These are phyloP conservation scores for Oriolus oriolus DNA, from an alignment of 2,113 vertebrate species.

Conservation along the genomic window DNA sequence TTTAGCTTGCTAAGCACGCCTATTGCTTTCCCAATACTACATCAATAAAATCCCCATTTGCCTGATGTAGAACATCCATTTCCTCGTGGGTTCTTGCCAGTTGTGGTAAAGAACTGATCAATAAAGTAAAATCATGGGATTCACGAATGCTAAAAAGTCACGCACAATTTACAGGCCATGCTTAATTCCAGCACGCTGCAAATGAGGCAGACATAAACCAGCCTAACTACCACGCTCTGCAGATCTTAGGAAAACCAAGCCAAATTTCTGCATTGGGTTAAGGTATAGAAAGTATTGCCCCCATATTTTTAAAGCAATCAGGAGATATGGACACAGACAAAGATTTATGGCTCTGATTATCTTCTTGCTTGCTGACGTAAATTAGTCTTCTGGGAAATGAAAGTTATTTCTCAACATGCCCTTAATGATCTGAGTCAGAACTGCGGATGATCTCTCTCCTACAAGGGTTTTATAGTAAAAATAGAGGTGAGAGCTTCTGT, in stretches of 20 bases:
- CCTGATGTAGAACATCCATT: neutral
- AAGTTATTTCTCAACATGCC: constrained; percentile 72
- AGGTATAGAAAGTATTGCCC: neutral
- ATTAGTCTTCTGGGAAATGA: constrained; percentile 74
- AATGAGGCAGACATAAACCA: neutral
- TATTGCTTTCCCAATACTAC: neutral
- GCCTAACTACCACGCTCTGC: neutral
- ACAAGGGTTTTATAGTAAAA: constrained; percentile 40
- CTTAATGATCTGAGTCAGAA: constrained; percentile 72
- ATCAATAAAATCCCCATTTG: constrained; percentile 36
- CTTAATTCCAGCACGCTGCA: neutral
- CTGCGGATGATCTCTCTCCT: constrained; percentile 52
- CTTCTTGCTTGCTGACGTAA: constrained; percentile 72
- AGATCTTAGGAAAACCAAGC: neutral
- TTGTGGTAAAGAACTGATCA: neutral
- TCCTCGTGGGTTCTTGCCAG: neutral
- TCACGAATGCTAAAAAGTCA: neutral
- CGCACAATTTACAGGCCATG: neutral
- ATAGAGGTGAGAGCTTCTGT: constrained; percentile 19
- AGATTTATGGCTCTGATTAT: constrained; percentile 72
- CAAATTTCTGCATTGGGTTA: neutral
- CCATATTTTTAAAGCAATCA: constrained; percentile 1
- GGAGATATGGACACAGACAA: neutral
- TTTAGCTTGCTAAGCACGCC: neutral
- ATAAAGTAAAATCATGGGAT: neutral